phyloP scores from a whole-genome alignment of 92 coral and sea anemone species.

The Palythoa caribaeorum region DNA sequence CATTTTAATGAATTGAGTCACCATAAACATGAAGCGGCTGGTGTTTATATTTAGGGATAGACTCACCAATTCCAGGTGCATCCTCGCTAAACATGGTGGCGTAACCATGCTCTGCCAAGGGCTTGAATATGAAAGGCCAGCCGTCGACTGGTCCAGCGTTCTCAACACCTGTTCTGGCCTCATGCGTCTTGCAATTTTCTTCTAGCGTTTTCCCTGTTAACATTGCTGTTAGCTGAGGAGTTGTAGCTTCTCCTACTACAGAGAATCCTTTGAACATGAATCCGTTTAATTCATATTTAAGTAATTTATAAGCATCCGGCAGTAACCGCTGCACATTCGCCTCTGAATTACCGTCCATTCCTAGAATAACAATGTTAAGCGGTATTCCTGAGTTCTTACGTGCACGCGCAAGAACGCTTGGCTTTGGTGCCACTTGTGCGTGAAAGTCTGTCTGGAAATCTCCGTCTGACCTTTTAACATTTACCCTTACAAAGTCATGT shows the following conservation, averaged over 20 bases:
- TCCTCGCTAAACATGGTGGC: slow-evolving; percentile 76
- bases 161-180: slow-evolving; percentile 61
- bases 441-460: slow-evolving; percentile 61
- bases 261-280: slow-evolving; percentile 70
- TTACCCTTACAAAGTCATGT: slow-evolving; percentile 66
- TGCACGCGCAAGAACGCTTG: slow-evolving; percentile 56
- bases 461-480: slow-evolving; percentile 52
- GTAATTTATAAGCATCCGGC: slow-evolving; percentile 64
- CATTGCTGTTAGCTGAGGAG: slow-evolving; percentile 77
- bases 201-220: slow-evolving; percentile 74
- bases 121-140: slow-evolving; percentile 79
- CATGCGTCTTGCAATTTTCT: slow-evolving; percentile 54
- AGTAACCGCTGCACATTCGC: slow-evolving; percentile 65
- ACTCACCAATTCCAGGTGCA: slow-evolving; percentile 50
- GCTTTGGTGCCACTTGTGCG: slow-evolving; percentile 64
- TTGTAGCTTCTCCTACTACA: slow-evolving; percentile 74
- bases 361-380: slow-evolving; percentile 66
- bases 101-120: slow-evolving; percentile 65
- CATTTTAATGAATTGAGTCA: neutral
- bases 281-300: slow-evolving; percentile 64
- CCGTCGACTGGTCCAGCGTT: slow-evolving; percentile 60
- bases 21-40: neutral
- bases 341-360: slow-evolving; percentile 71
- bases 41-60: neutral
- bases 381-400: slow-evolving; percentile 53